A percentile compares a stretch with the other conserved stretches of the same genome.
These are phyloP conservation scores for Pangasius djambal DNA, from an alignment of 2,797 vertebrate species.

Conservation along the genomic window DNA sequence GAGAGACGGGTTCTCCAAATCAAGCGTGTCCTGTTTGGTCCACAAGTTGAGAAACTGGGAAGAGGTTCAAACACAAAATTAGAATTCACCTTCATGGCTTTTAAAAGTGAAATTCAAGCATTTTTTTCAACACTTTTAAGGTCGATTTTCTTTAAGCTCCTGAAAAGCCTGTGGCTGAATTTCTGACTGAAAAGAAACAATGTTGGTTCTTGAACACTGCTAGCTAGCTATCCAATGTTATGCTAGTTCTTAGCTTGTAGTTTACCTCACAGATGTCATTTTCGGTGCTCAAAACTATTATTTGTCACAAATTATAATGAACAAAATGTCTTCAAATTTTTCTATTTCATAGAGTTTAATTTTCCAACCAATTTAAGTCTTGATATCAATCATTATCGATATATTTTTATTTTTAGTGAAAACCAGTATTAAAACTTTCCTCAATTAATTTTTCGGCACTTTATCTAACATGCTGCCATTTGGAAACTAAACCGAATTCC, in stretches of 20 bases:
- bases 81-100: background rate
- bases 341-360: background rate
- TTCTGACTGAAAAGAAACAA: background rate
- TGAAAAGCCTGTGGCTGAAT: background rate
- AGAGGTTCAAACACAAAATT: background rate
- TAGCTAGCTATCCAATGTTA: background rate
- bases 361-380: background rate
- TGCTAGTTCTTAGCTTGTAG: background rate
- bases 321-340: background rate
- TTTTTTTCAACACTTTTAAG: background rate
- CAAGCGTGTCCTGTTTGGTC: slow-evolving; percentile 92
- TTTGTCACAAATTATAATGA: background rate
- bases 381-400: background rate
- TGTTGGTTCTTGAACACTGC: background rate
- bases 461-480: background rate
- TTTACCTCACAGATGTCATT: background rate
- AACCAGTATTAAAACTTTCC: background rate
- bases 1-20: slow-evolving; percentile 93
- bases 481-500: background rate
- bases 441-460: background rate
- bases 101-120: background rate
- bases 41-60: slow-evolving; percentile 95
- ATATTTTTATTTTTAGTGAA: background rate
- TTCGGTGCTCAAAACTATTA: background rate
- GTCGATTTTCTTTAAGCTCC: background rate